Conservation (phyloP, 2,113 vertebrate species). For the Pelecanus crispus region DNA sequence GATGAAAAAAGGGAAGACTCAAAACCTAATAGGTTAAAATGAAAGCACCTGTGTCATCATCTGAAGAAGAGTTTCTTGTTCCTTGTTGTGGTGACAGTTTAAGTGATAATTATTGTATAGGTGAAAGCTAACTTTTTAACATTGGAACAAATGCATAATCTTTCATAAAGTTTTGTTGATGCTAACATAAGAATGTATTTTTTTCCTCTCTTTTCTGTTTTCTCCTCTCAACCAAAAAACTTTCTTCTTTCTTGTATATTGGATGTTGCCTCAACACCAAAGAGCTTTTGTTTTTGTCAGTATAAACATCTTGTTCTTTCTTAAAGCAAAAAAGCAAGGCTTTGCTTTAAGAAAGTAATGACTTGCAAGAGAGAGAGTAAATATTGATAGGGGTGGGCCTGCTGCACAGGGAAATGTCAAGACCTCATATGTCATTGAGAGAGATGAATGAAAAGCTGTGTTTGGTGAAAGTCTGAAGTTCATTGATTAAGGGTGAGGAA, state of each 20-base stretch:
- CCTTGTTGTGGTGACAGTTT: not conserved
- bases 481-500: not conserved
- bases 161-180: not conserved
- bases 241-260: not conserved
- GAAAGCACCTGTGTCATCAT: not conserved
- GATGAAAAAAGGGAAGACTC: not conserved
- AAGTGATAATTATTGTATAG: not conserved
- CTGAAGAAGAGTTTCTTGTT: not conserved
- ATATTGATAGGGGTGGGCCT: not conserved
- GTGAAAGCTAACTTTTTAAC: not conserved
- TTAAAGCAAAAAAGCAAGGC: rapidly evolving
- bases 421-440: not conserved
- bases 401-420: not conserved
- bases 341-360: not conserved
- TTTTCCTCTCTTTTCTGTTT: not conserved
- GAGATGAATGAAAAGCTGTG: not conserved
- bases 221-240: not conserved
- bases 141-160: not conserved
- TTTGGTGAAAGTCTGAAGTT: not conserved
- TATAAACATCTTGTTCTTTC: not conserved
- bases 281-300: not conserved
- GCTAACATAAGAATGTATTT: not conserved
- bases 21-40: not conserved
- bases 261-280: not conserved
- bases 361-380: not conserved